Percentiles rank a stretch among this genome's conserved stretches.
phyloP scores from a whole-genome alignment of 1,140 invertebrate species.

The Drosophila mauritiana region DNA sequence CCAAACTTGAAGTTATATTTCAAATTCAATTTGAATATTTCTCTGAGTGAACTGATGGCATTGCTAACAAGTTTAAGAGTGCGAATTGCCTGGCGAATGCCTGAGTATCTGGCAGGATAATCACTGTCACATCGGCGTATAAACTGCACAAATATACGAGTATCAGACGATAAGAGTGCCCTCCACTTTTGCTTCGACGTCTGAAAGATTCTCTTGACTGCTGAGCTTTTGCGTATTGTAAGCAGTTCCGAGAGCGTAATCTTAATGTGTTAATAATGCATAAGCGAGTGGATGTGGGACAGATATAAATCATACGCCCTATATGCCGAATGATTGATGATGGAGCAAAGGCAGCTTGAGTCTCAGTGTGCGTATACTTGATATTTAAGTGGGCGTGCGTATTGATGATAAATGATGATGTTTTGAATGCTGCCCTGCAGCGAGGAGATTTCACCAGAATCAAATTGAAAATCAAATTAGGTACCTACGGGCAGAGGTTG shows the following conservation, averaged over 20 bases:
- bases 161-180: not conserved
- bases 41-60: slow-evolving; percentile 9
- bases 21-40: not conserved
- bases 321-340: slow-evolving; percentile 59
- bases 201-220: slow-evolving; percentile 20
- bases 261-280: slow-evolving; percentile 75
- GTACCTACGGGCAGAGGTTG: not conserved
- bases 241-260: slow-evolving; percentile 52
- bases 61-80: slow-evolving; percentile 11
- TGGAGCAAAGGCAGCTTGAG: slow-evolving; percentile 19
- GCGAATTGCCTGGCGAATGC: slow-evolving; percentile 17
- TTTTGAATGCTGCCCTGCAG: slow-evolving; percentile 21
- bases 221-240: slow-evolving; percentile 50
- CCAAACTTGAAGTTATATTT: too few species aligned
- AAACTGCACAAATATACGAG: slow-evolving; percentile 37
- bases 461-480: slow-evolving; percentile 51
- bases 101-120: slow-evolving; percentile 32
- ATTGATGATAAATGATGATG: slow-evolving; percentile 64
- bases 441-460: not conserved
- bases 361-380: slow-evolving; percentile 53
- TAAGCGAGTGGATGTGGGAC: slow-evolving; percentile 52
- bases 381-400: slow-evolving; percentile 55
- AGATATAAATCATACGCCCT: slow-evolving; percentile 67
- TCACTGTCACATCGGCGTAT: slow-evolving; percentile 53
- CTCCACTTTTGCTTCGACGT: not conserved